Evolutionary conservation across 2,797 vertebrate genomes (phyloP).

Genomic region (Urophycis tenuis): DNA sequence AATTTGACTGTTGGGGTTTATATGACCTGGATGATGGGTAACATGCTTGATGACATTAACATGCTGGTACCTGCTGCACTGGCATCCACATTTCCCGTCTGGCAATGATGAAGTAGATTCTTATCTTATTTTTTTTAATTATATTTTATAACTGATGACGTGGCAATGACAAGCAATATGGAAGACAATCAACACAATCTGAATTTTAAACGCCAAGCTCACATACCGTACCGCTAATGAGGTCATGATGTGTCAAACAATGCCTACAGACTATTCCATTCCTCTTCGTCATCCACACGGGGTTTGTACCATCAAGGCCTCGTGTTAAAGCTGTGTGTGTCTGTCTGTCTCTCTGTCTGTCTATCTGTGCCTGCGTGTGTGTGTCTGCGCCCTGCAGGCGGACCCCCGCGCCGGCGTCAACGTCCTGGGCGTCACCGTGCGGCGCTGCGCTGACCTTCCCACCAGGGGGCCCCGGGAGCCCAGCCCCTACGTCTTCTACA

Average conservation of each 20-base stretch:
- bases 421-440: slow-evolving; percentile 74
- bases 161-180: background rate
- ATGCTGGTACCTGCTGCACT: too few relatives aligned
- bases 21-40: background rate
- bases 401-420: slow-evolving; percentile 64
- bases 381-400: slow-evolving; percentile 14
- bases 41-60: too few relatives aligned
- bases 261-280: background rate
- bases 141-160: too few relatives aligned
- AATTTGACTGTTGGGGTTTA: background rate
- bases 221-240: too few relatives aligned
- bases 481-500: slow-evolving; percentile 84
- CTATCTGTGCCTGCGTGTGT: background rate
- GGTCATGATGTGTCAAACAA: background rate
- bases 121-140: too few relatives aligned
- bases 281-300: too few relatives aligned
- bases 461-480: slow-evolving; percentile 57
- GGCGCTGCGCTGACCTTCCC: slow-evolving; percentile 69
- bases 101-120: background rate
- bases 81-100: background rate
- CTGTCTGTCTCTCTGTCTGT: background rate
- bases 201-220: too few relatives aligned
- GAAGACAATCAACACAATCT: too few relatives aligned
- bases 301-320: too few relatives aligned
- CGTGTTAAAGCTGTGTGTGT: background rate